phyloP scores from a whole-genome alignment of 2,113 vertebrate species.

The Ctenodactylus gundi region DNA sequence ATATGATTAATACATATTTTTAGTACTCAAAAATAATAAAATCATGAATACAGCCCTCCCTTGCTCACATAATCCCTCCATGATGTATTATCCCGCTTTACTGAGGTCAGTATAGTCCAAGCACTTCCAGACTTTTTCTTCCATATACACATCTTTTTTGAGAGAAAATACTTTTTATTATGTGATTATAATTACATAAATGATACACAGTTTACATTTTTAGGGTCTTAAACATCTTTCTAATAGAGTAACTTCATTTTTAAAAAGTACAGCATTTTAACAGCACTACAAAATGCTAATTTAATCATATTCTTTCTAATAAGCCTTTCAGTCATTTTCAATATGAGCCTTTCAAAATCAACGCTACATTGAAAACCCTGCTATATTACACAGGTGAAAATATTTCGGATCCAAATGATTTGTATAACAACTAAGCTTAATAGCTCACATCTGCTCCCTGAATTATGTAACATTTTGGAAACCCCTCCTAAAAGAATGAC shows the following conservation, averaged over 20 bases:
- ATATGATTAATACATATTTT: background rate
- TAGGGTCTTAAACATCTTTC: background rate
- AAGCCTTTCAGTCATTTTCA: background rate
- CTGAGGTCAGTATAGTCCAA: background rate
- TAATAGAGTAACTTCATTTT: background rate
- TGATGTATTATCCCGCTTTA: background rate
- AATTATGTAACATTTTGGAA: background rate
- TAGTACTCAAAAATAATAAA: background rate
- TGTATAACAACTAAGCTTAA: background rate
- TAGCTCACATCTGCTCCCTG: background rate
- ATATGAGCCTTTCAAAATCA: background rate
- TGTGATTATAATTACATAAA: background rate
- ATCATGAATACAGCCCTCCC: background rate
- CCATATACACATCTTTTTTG: background rate
- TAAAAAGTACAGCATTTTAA: background rate
- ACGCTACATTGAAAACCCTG: background rate
- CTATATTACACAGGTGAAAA: background rate
- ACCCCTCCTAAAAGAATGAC: background rate
- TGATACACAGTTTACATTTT: background rate
- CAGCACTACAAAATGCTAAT: background rate
- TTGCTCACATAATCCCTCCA: background rate
- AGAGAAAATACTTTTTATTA: background rate
- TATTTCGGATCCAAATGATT: background rate
- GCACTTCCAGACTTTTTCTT: background rate
- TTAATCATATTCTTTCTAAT: background rate